Conservation (phyloP, 1,140 invertebrate genomes). For the Heliconius hermathena region DNA sequence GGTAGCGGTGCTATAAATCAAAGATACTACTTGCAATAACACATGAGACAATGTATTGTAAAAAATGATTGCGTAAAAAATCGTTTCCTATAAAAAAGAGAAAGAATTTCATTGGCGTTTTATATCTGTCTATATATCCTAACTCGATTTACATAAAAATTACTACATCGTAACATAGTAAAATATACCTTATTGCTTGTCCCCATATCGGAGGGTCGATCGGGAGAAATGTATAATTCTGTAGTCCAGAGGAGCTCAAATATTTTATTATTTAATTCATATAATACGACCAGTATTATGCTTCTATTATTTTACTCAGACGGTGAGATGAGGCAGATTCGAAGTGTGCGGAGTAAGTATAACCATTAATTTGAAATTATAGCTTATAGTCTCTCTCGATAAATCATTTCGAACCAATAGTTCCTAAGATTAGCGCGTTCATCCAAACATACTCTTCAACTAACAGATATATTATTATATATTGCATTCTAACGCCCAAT, state of each 20-base stretch:
- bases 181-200: slow-evolving; percentile 24
- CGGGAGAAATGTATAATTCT: slow-evolving; percentile 19
- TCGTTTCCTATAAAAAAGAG: slow-evolving; percentile 18
- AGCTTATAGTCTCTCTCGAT: too few species aligned
- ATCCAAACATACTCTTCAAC: too few species aligned
- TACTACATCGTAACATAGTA: slow-evolving; percentile 28
- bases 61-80: slow-evolving; percentile 3
- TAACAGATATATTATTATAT: too few species aligned
- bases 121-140: slow-evolving; percentile 15
- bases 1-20: not conserved
- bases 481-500: too few species aligned
- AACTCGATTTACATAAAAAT: slow-evolving; percentile 23
- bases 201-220: slow-evolving; percentile 23
- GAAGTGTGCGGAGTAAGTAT: too few species aligned
- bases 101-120: slow-evolving; percentile 8
- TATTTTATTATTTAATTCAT: too few species aligned
- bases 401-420: too few species aligned
- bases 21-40: not conserved
- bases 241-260: not conserved
- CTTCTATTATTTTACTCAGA: too few species aligned
- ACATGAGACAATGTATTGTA: slow-evolving; percentile 11
- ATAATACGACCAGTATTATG: too few species aligned
- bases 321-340: too few species aligned
- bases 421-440: too few species aligned
- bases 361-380: too few species aligned